Evolutionary conservation across 2,888 invertebrate genomes (phyloP), one percentile per base, ranked within the genome.

Genomic region (Macroteleia sp.): DNA sequence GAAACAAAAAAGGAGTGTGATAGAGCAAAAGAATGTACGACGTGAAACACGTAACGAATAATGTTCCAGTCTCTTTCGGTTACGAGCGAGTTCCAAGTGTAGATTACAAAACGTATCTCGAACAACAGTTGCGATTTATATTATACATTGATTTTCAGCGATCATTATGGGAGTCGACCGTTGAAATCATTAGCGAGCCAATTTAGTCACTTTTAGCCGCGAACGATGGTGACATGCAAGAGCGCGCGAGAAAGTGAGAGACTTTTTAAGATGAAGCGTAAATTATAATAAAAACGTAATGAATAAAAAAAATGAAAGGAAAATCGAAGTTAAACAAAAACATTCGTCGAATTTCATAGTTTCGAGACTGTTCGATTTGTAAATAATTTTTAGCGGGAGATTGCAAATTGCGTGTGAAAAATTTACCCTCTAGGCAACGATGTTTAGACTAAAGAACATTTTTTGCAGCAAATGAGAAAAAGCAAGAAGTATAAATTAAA

Each of bases 71-170:
- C 87, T 88, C 86, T 88, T 90, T 89, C 88, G 88, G 88, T 89
- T 89, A 88, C 88, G 88, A 89, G 85, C 87, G 83, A 89, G 89
- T 89, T 88, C 88, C 88, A 88, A 86, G 86, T 84, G 87, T 89
- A 88, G 75, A 74, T 74, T 64, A 78, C 61, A 48, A 69, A 66
- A 54, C 57, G 59, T 57, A 61, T 62, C 70, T 69, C 64, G 78
- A 70, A 52, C 52, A 59, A 57, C 62, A 66, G 64, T 78, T 70
- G 74, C 66, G 69, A 77, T 34, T 66, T 56, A 62, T 42, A 77
- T 77, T 70, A 71, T 77, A 77, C 66, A 73, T 67, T 56, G 30
- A 73, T 64, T 69, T 78, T 67, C 74, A 73, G 54, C 69, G 69
- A 78, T 67, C 57, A 71, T 54, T 59, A 61, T 59, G 56, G 30